Conservation (phyloP, 2,797 vertebrate genomes). For the Chaenodraco wilsoni region DNA sequence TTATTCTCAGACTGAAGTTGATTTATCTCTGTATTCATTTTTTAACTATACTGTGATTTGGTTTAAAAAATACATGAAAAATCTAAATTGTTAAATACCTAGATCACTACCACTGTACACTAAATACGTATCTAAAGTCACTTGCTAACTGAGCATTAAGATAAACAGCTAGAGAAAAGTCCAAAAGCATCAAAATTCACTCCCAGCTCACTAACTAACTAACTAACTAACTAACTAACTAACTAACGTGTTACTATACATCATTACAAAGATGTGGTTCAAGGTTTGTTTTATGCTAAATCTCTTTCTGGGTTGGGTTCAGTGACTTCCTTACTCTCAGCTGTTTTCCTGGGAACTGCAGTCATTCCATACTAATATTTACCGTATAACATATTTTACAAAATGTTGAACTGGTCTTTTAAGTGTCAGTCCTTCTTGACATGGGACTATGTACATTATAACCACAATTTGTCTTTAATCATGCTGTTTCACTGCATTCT, state of each 20-base stretch:
- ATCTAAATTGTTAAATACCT: neutral
- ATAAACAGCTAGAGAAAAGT: neutral
- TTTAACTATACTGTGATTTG: constrained; percentile 2
- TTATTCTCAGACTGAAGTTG: constrained; percentile 3
- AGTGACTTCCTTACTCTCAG: neutral
- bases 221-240: too few relatives aligned
- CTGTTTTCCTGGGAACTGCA: too few relatives aligned
- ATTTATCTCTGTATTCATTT: neutral
- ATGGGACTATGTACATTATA: neutral
- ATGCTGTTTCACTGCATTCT: too few relatives aligned
- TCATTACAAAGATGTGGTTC: neutral
- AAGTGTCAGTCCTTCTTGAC: neutral
- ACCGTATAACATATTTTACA: neutral
- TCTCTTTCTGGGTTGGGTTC: neutral
- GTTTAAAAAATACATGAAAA: neutral
- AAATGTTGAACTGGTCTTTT: neutral
- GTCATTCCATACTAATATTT: neutral
- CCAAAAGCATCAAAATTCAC: neutral
- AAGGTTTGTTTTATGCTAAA: neutral
- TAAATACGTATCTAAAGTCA: neutral
- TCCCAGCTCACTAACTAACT: neutral
- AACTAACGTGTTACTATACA: neutral
- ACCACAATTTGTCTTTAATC: too few relatives aligned
- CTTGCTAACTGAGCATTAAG: neutral
- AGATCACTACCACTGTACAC: neutral